Percentiles rank a stretch among this genome's conserved stretches.
phyloP scores from a whole-genome alignment of 2,113 vertebrate species.

The Ramphastos sulfuratus region DNA sequence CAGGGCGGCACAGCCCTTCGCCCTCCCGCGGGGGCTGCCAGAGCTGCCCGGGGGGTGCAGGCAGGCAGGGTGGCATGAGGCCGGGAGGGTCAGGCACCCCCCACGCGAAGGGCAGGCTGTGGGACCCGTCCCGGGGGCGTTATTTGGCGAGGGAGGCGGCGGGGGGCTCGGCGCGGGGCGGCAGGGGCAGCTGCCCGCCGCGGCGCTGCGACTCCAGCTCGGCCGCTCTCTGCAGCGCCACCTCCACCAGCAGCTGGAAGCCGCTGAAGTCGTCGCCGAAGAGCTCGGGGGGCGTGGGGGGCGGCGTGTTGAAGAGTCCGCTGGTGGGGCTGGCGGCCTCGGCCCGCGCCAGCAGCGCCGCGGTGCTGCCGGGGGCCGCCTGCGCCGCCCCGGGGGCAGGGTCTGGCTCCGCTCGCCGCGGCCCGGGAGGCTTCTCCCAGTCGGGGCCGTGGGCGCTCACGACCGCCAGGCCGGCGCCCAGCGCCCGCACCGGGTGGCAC shows the following conservation, averaged over 20 bases:
- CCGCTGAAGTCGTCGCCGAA: conserved; percentile 92
- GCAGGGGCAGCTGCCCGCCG: conserved; percentile 56
- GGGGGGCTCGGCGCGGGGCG: conserved; percentile 12
- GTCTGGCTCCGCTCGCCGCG: conserved; percentile 3
- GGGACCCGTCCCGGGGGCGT: background rate
- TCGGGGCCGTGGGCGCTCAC: conserved; percentile 21
- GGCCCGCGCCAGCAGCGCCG: conserved; percentile 70
- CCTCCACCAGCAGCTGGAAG: conserved; percentile 90
- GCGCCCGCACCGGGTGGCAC: conserved; percentile 51
- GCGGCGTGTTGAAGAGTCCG: conserved; percentile 89
- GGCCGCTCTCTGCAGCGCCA: conserved; percentile 86
- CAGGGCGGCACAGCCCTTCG: background rate
- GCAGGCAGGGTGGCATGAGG: background rate
- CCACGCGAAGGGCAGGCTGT: background rate
- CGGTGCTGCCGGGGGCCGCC: conserved; percentile 63
- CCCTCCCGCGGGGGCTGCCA: background rate
- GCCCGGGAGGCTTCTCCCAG: conserved; percentile 45
- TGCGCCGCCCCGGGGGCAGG: background rate
- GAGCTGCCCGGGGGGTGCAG: background rate
- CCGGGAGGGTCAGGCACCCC: background rate
- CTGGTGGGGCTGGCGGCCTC: conserved; percentile 78
- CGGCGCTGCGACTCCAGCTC: conserved; percentile 87
- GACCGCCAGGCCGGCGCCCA: conserved; percentile 15
- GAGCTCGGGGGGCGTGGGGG: conserved; percentile 87
- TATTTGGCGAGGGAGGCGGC: conserved; percentile 69